phyloP scores from a whole-genome alignment of 2,113 vertebrate genomes.

The Rana temporaria region DNA sequence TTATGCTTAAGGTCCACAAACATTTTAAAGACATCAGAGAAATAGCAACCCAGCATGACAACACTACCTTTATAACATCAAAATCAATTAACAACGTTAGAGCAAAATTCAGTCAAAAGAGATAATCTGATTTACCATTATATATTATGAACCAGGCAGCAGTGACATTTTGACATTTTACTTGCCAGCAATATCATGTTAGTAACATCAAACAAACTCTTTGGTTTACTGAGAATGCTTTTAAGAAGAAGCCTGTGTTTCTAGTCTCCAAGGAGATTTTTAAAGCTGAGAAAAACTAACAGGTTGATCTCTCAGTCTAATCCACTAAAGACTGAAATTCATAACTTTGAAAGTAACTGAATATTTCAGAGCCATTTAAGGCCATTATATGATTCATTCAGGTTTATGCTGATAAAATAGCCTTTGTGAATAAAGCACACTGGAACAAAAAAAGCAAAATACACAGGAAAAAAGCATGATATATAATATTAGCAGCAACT shows the following conservation, averaged over 20 bases:
- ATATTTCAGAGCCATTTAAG: constrained; percentile 54
- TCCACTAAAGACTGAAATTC: constrained; percentile 53
- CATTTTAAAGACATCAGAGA: neutral
- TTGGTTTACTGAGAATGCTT: constrained; percentile 21
- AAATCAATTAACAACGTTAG: constrained; percentile 3
- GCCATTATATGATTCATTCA: constrained; percentile 46
- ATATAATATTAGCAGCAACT: constrained; percentile 9
- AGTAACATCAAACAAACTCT: constrained; percentile 30
- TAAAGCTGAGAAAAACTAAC: constrained; percentile 29
- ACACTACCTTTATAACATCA: neutral
- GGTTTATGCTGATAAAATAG: constrained; percentile 17
- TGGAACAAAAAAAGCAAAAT: neutral
- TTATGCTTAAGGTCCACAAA: neutral
- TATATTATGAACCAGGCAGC: neutral
- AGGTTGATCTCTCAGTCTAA: constrained; percentile 47
- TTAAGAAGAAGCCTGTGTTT: constrained; percentile 8
- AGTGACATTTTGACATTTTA: constrained; percentile 25
- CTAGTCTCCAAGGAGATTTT: constrained; percentile 42
- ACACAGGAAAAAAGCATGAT: neutral
- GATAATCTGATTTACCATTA: constrained; percentile 13
- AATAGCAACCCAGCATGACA: neutral
- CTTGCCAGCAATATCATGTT: constrained; percentile 2
- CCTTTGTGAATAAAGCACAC: neutral
- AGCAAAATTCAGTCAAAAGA: neutral
- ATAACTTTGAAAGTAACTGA: constrained; percentile 51